These are phyloP conservation scores for Tapera naevia DNA, from an alignment of 2,797 vertebrate species.

Conservation along the genomic window DNA sequence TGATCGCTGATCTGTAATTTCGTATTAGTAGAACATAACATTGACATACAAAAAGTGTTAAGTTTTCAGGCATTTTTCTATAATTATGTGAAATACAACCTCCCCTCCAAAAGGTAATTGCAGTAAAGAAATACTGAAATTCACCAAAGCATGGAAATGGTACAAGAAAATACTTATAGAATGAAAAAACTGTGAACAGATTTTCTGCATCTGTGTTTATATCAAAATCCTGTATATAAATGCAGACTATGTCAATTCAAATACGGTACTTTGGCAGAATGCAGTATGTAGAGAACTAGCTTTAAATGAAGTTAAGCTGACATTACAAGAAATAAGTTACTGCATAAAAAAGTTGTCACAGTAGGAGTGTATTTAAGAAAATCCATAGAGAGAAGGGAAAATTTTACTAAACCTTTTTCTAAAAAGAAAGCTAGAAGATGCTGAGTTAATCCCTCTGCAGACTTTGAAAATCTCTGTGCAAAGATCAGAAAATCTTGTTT, in stretches of 20 bases:
- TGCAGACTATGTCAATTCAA: not conserved
- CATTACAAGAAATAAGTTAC: not conserved
- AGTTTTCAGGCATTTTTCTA: not conserved
- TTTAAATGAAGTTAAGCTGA: not conserved
- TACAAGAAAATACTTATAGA: not conserved
- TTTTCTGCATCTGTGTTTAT: slow-evolving; percentile 42
- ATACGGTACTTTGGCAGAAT: slow-evolving; percentile 10
- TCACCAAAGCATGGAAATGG: not conserved
- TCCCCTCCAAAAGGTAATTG: not conserved
- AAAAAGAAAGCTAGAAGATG: not conserved
- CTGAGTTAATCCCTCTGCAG: not conserved
- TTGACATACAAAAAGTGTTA: not conserved
- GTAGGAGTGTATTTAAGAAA: not conserved
- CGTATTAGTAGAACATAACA: not conserved
- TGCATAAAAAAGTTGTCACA: not conserved
- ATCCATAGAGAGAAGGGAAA: not conserved
- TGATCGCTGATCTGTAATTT: not conserved
- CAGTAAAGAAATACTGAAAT: not conserved
- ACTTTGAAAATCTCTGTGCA: not conserved
- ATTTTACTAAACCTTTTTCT: not conserved
- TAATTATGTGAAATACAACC: not conserved
- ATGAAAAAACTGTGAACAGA: slow-evolving; percentile 1
- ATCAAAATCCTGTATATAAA: slow-evolving; percentile 17
- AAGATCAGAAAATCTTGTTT: not conserved
- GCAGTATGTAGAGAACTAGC: not conserved